phyloP scores from a whole-genome alignment of 2,797 vertebrate species.

The Threskiornis aethiopicus region DNA sequence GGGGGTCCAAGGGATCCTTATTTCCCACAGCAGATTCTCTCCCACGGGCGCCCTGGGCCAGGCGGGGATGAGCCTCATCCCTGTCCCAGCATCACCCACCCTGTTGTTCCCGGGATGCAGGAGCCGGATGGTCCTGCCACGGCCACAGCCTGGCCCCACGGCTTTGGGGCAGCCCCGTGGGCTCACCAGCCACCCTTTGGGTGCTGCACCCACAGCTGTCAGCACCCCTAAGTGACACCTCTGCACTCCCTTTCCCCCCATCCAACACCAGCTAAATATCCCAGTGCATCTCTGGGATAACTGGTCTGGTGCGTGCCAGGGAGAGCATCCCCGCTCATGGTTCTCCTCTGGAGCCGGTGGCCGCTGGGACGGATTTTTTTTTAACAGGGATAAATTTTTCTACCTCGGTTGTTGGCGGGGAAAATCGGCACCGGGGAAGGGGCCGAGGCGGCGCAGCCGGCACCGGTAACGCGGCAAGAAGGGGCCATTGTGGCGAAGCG shows the following conservation, averaged over 20 bases:
- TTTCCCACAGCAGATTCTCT: not conserved
- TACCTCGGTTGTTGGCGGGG: not conserved
- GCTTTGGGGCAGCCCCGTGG: fast-evolving
- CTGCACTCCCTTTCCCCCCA: fast-evolving
- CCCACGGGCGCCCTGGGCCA: not conserved
- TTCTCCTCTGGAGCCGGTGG: not conserved
- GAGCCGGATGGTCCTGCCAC: not conserved
- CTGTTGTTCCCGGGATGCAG: not conserved
- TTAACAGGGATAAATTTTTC: not conserved
- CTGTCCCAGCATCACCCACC: not conserved
- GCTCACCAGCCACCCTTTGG: not conserved
- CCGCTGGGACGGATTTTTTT: not conserved
- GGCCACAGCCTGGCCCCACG: not conserved
- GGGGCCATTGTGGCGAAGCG: constrained; percentile 37
- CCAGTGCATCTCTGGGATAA: not conserved
- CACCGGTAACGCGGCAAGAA: constrained; percentile 1
- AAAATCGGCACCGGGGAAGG: not conserved
- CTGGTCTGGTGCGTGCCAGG: fast-evolving
- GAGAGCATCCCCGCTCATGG: fast-evolving
- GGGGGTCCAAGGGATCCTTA: too few species aligned
- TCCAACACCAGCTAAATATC: fast-evolving
- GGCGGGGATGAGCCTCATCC: not conserved
- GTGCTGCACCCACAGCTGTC: not conserved
- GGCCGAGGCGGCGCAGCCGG: not conserved
- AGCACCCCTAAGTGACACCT: not conserved